A percentile compares a stretch with the other conserved stretches of the same genome.
Evolutionary conservation across 1,140 invertebrate species (phyloP).

Genomic region (Drosophila arawakana): DNA sequence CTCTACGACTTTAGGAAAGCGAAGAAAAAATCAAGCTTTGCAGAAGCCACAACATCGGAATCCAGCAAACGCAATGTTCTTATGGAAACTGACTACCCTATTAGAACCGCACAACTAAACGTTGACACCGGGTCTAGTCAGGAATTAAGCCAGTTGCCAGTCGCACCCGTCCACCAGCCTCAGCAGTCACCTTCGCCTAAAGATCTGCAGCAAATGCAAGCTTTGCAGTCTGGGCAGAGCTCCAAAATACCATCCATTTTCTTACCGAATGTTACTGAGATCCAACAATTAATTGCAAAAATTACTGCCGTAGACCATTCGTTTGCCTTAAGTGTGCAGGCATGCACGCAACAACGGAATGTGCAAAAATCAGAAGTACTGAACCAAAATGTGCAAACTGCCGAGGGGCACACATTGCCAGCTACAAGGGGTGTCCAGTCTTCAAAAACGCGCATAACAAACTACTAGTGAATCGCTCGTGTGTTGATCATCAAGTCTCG

Average conservation of each 20-base stretch:
- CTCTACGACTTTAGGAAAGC: too few species aligned
- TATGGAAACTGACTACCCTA: too few species aligned
- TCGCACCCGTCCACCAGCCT: too few species aligned
- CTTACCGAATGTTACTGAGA: neutral
- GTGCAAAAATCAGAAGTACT: neutral
- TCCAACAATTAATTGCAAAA: neutral
- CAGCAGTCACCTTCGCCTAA: too few species aligned
- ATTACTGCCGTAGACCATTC: neutral
- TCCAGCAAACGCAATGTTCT: too few species aligned
- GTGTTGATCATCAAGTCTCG: too few species aligned
- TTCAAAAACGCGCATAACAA: constrained; percentile 1
- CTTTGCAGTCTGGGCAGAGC: neutral
- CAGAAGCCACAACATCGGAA: too few species aligned
- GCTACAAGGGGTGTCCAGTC: constrained; percentile 12
- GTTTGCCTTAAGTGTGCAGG: constrained; percentile 8
- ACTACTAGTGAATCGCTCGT: neutral
- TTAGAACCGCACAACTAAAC: too few species aligned
- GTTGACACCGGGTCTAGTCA: too few species aligned
- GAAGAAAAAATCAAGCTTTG: too few species aligned
- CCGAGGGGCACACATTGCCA: neutral
- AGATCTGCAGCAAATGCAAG: neutral
- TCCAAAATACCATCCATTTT: constrained; percentile 1
- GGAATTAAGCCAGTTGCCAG: too few species aligned
- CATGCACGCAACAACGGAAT: neutral
- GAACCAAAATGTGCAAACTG: constrained; percentile 2